Evolutionary conservation across 2,797 vertebrate genomes (phyloP).

Genomic region (Sarcophilus harrisii): DNA sequence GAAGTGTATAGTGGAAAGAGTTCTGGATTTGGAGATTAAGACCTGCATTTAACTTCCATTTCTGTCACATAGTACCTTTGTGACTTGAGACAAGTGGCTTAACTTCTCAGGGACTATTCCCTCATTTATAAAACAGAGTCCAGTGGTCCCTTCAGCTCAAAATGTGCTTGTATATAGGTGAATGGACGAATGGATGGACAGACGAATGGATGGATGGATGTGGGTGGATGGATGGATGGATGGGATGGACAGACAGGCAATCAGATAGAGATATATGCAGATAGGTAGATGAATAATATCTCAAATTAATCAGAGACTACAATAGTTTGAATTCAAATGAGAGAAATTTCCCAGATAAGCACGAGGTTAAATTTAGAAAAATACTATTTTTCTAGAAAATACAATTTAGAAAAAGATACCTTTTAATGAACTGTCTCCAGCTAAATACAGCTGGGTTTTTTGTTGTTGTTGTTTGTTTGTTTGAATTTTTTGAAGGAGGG

Average conservation of each 20-base stretch:
- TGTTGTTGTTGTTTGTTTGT: too few species aligned
- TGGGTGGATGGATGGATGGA: too few species aligned
- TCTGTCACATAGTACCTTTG: neutral
- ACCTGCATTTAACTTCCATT: neutral
- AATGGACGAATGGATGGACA: neutral
- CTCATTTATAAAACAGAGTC: neutral
- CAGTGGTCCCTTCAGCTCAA: neutral
- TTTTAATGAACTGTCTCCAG: neutral
- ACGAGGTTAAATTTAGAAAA: neutral
- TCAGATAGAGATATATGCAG: neutral
- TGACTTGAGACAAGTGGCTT: neutral
- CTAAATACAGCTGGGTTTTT: neutral
- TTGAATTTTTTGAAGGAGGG: neutral
- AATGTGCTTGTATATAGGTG: neutral
- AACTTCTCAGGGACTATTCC: neutral
- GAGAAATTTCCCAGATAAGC: neutral
- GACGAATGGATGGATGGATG: fast-evolving
- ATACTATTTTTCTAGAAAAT: too few species aligned
- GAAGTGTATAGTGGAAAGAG: neutral
- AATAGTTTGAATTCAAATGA: neutral
- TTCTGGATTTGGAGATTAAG: neutral
- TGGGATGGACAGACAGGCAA: too few species aligned
- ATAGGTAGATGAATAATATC: neutral
- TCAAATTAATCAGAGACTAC: neutral
- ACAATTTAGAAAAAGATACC: neutral